These are phyloP conservation scores for Asteroscopus sphinx DNA, from an alignment of 2,888 invertebrate genomes.

Conservation along the genomic window DNA sequence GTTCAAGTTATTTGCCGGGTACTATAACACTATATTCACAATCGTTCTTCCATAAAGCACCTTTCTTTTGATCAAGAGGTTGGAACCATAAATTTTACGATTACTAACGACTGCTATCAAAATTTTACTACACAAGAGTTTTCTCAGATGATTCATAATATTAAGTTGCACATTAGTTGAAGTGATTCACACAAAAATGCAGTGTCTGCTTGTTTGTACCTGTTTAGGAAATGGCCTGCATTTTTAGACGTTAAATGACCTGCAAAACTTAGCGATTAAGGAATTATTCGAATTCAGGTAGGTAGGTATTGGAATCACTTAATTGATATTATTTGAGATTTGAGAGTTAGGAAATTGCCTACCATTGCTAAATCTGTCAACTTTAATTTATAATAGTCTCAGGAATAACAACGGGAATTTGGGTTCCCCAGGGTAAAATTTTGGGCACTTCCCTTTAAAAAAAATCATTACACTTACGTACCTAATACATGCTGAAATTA, in stretches of 20 bases:
- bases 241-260: constrained; percentile 46
- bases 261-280: constrained; percentile 32
- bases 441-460: not conserved
- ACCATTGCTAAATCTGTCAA: too few relatives aligned
- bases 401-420: not conserved
- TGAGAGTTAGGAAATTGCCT: too few relatives aligned
- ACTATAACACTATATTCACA: constrained; percentile 7
- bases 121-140: constrained; percentile 46
- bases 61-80: constrained; percentile 23
- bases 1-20: too few relatives aligned
- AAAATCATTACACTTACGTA: not conserved
- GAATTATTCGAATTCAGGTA: constrained; percentile 25
- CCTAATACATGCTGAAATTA: too few relatives aligned
- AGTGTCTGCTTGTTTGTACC: constrained; percentile 55
- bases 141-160: constrained; percentile 67
- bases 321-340: constrained; percentile 12
- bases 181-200: constrained; percentile 74
- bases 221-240: constrained; percentile 53
- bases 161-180: constrained; percentile 34
- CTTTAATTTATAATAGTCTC: too few relatives aligned
- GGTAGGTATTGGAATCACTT: constrained; percentile 30
- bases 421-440: constrained; percentile 1
- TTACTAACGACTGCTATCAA: constrained; percentile 39
- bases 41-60: constrained; percentile 21
- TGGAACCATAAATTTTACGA: constrained; percentile 38